A percentile compares a stretch with the other conserved stretches of the same genome.
phyloP scores from a whole-genome alignment of 2,113 vertebrate genomes.

The Leucoraja erinaceus region DNA sequence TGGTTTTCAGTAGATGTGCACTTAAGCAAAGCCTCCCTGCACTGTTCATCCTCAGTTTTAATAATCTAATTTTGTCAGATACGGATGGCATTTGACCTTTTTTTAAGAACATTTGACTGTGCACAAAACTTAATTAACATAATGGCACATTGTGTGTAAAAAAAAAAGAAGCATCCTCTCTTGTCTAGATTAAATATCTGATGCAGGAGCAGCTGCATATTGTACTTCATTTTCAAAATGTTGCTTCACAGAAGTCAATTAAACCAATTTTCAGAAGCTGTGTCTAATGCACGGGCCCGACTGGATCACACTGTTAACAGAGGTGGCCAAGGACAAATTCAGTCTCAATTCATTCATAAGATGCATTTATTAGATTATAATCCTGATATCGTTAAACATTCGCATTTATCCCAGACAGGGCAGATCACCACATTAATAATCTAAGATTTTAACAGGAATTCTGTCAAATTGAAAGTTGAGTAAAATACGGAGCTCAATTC shows the following conservation, averaged over 20 bases:
- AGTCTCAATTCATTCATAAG: neutral
- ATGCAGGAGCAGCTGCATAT: no score
- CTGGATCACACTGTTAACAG: no score
- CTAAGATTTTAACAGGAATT: neutral
- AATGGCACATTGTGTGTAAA: no score
- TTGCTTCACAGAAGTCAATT: no score
- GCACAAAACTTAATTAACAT: constrained; percentile 10
- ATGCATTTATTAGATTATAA: neutral
- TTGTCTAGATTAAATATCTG: no score
- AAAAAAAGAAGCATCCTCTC: no score
- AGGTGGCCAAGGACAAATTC: no score
- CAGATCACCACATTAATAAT: constrained; percentile 28
- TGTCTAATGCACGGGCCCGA: no score
- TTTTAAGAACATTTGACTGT: neutral
- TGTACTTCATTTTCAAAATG: no score
- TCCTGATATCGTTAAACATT: neutral
- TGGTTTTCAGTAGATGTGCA: neutral
- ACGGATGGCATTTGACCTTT: neutral
- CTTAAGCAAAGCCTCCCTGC: neutral
- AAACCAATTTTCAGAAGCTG: no score
- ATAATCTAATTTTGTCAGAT: neutral
- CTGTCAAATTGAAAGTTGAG: constrained; percentile 10
- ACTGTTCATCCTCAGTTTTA: neutral
- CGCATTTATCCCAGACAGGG: neutral
- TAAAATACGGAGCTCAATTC: neutral